These are phyloP conservation scores for Drosophila burlai DNA, from an alignment of 1,140 invertebrate species.

Conservation along the genomic window DNA sequence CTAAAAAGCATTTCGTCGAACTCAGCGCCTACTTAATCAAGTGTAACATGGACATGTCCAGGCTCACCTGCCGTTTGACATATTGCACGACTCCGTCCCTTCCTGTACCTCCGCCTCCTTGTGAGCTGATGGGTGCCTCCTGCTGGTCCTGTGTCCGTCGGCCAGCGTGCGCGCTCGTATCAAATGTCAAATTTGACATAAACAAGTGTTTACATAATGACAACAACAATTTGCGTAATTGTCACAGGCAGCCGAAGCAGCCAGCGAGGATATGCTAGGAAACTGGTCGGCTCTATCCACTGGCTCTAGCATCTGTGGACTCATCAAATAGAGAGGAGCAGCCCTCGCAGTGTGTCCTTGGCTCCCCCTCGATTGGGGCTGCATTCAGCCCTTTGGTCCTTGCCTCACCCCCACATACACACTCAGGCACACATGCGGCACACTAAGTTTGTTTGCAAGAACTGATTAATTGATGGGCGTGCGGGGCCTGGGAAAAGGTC, in stretches of 20 bases:
- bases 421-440: conserved; percentile 10
- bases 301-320: conserved; percentile 11
- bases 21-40: conserved; percentile 82
- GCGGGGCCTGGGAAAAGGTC: conserved; percentile 12
- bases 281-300: conserved; percentile 7
- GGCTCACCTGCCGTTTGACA: conserved; percentile 68
- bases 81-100: conserved; percentile 36
- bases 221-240: conserved; percentile 83
- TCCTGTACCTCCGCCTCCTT: not conserved
- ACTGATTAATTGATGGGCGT: conserved; percentile 60
- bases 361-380: conserved; percentile 10
- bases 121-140: not conserved
- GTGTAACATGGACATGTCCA: conserved; percentile 74
- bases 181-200: conserved; percentile 83
- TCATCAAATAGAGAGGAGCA: conserved; percentile 19
- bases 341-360: conserved; percentile 13
- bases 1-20: conserved; percentile 81
- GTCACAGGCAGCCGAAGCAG: conserved; percentile 47
- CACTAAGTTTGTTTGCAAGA: conserved; percentile 42
- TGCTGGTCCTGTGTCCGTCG: conserved; percentile 7
- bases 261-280: conserved; percentile 4
- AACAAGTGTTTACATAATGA: conserved; percentile 83
- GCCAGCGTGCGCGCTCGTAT: conserved; percentile 50
- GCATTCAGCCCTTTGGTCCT: conserved; percentile 30
- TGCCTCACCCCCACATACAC: conserved; percentile 6